Evolutionary conservation across 2,113 vertebrate species (phyloP), one percentile per base, ranked within the genome.

Genomic region (Chitala chitala): DNA sequence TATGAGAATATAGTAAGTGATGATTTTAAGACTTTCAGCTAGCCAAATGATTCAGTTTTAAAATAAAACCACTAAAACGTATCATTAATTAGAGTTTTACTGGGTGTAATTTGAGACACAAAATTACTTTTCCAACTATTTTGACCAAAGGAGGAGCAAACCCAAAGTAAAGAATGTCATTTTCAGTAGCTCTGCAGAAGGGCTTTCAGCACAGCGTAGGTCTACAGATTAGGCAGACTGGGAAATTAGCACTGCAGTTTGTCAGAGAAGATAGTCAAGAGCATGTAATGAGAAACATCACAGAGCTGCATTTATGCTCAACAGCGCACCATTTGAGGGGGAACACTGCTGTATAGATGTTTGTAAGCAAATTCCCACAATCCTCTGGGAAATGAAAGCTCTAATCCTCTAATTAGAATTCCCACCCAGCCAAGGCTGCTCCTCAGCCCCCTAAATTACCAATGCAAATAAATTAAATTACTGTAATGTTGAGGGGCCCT

Each of bases 391-490:
- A 31, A 38, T 68, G 10, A 55, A 33, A 40, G 51, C 69, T 33
- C 29, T 51, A 31, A 69, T 69, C 8, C 29, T 33, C 48, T 51
- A 29, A 69, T 69, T 69, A 69, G 68, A 69, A 53, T 69, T 69
- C 33, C 68, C 26, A 44, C 31, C 24, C 44, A 69, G 68, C 68
- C 44, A 33, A 69, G 26, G 33, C 46, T 53, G 46, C 48, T 46
- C 44, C 53, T 69, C 22, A 69, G 29, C 68, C 46, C 29, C 9
- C 20, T 51, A 29, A 69, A 69, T 69, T 51, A 53, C 68, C 68
- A 69, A 69, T 69, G 68, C 33, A 69, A 69, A 69, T 48, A 69
- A 69, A 53, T 53, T 69, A 69, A 13, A 51, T 69, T 53, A 51
- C 24, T 42, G 64, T 68, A 51, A 33, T 69, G 53, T 48, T 69